Conservation (phyloP, 2,888 invertebrate species). For the Ormyrus labotus region DNA sequence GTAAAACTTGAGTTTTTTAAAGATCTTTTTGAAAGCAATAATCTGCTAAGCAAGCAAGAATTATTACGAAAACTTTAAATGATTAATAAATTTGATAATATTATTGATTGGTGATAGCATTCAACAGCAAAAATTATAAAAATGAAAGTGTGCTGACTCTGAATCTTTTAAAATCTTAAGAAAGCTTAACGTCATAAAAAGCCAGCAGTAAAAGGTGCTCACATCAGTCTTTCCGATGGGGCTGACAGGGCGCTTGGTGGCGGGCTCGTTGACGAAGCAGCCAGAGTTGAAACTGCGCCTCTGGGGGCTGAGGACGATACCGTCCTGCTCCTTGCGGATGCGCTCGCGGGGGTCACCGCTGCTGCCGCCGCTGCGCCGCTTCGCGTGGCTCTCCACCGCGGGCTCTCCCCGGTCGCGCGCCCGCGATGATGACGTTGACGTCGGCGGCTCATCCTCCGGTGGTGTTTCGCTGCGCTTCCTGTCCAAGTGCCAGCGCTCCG, state of each 20-base stretch:
- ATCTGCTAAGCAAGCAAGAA: no score
- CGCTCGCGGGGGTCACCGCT: constrained; percentile 85
- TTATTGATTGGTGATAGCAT: no score
- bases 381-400: background rate
- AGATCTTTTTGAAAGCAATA: no score
- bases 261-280: constrained; percentile 82
- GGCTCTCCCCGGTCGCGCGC: constrained; percentile 80
- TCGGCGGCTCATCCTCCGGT: constrained; percentile 78
- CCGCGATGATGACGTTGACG: constrained; percentile 74
- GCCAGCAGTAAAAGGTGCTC: constrained; percentile 21
- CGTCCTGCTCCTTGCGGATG: constrained; percentile 88
- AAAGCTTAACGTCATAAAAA: no score
- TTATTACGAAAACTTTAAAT: no score
- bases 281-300: constrained; percentile 91
- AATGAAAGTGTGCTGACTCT: no score
- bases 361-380: constrained; percentile 77
- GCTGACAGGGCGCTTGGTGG: constrained; percentile 72
- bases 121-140: no score
- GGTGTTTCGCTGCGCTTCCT: constrained; percentile 81
- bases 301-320: constrained; percentile 90
- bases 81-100: no score
- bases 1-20: no score
- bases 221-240: constrained; percentile 74
- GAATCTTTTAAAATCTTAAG: no score
- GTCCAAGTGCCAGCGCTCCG: constrained; percentile 78